Conservation (phyloP, 2,888 invertebrate genomes). For the Geotrupes spiniger region DNA sequence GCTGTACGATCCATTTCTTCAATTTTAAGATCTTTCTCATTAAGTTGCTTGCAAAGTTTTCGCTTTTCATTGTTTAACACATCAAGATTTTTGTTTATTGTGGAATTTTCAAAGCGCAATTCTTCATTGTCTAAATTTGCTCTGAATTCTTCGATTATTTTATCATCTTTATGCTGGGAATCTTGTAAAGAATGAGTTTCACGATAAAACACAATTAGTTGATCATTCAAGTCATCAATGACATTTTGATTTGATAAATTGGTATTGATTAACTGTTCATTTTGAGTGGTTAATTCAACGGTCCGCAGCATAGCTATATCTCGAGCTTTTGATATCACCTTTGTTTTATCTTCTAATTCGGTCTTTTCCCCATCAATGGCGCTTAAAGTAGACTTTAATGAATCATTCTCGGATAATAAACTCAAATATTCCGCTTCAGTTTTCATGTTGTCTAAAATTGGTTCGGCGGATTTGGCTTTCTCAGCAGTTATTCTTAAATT, state of each 20-base stretch:
- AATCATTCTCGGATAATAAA: conserved; percentile 28
- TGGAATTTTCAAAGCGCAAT: conserved; percentile 29
- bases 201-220: neutral
- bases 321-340: conserved; percentile 52
- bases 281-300: conserved; percentile 6
- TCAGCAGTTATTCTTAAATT: conserved; percentile 41
- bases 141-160: conserved; percentile 26
- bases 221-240: neutral
- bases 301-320: neutral
- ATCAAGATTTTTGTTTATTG: conserved; percentile 24
- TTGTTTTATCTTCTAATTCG: conserved; percentile 41
- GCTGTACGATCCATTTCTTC: conserved; percentile 5
- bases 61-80: conserved; percentile 19
- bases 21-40: neutral
- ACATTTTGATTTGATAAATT: neutral
- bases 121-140: conserved; percentile 21
- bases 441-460: conserved; percentile 34
- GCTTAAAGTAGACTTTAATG: conserved; percentile 17
- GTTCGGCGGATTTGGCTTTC: conserved; percentile 34
- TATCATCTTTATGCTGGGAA: conserved; percentile 19
- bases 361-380: conserved; percentile 19
- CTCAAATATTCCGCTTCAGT: conserved; percentile 33
- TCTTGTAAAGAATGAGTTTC: neutral
- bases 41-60: conserved; percentile 5
- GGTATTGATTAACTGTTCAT: conserved; percentile 4